A percentile compares a stretch with the other conserved stretches of the same genome.
Evolutionary conservation across 1,140 invertebrate genomes (phyloP).

Genomic region (Neotoxoptera formosana): DNA sequence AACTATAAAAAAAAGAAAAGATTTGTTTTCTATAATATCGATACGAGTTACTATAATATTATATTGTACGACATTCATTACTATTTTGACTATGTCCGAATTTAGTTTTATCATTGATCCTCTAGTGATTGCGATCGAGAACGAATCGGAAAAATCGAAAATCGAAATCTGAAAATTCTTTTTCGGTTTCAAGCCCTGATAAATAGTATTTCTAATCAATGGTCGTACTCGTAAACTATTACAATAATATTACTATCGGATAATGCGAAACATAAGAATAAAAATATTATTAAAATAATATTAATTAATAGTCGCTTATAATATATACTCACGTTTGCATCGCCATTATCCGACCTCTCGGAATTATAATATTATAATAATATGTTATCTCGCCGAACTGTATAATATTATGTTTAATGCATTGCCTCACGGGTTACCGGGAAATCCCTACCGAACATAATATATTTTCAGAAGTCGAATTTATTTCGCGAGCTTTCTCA

Average conservation of each 20-base stretch:
- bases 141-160: too few relatives aligned
- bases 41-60: not conserved
- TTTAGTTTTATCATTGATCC: too few relatives aligned
- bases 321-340: not conserved
- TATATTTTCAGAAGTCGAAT: not conserved
- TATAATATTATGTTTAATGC: not conserved
- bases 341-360: not conserved
- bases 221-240: too few relatives aligned
- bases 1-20: not conserved
- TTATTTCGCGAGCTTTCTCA: not conserved
- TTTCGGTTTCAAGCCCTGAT: too few relatives aligned
- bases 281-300: not conserved
- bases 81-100: not conserved
- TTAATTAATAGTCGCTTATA: not conserved
- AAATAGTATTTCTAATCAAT: not conserved
- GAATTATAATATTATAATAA: not conserved
- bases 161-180: too few relatives aligned
- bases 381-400: not conserved
- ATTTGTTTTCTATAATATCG: not conserved
- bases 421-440: not conserved
- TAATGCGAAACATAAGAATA: not conserved
- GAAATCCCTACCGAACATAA: not conserved
- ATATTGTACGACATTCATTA: not conserved
- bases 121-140: too few relatives aligned
- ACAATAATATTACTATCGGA: not conserved